Evolutionary conservation across 2,888 invertebrate species (phyloP), one percentile per base, ranked within the genome.

Genomic region (Hyposoter didymator): DNA sequence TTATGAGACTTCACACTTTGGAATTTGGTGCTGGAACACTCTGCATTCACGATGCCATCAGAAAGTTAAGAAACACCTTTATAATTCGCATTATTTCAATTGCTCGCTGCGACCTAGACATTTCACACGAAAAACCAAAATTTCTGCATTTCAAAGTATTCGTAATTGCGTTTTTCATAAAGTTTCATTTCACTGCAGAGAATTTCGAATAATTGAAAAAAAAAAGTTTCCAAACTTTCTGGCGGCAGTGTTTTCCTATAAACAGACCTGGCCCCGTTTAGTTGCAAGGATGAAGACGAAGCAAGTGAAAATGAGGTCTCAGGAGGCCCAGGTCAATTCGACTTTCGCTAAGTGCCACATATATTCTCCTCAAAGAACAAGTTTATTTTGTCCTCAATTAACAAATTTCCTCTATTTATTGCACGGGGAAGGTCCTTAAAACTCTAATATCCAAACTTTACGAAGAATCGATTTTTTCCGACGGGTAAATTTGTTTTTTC

Each of bases 351-450:
- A 67, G 17, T 14, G 22, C 28, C 32, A 73, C 47, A 67, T 64
- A 74, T 4, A 75, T 82, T 75, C 17, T 67, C 66, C 76, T 78
- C 64, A 72, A 70, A 67, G 72, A 75, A 83, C 84, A 81, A 78
- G 66, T 45, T 66, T 22, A 76, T 22, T 66, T 49, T 5, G 10
- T 14, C 45, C 49, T 28, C 35, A 79, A 72, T 17, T 28, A 28
- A 35, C 49, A 62, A 64, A 55, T 64, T 45, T 47, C 66, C 72
- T 22, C 72, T 82, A 73, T 45, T 75, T 85, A 85, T 85, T 78
- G 82, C 79, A 59, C 73, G 47, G 76, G 59, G 12, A 10, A 39
- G 4, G 4, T 59, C 14, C 52, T 72, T 62, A 66, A 72, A 81
- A 55, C 35, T 22, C 64, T 66, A 80, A 84, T 66, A 80, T 64